Evolutionary conservation across 2,888 invertebrate genomes (phyloP), one percentile per base, ranked within the genome.

Genomic region (Linnaemya tessellans): DNA sequence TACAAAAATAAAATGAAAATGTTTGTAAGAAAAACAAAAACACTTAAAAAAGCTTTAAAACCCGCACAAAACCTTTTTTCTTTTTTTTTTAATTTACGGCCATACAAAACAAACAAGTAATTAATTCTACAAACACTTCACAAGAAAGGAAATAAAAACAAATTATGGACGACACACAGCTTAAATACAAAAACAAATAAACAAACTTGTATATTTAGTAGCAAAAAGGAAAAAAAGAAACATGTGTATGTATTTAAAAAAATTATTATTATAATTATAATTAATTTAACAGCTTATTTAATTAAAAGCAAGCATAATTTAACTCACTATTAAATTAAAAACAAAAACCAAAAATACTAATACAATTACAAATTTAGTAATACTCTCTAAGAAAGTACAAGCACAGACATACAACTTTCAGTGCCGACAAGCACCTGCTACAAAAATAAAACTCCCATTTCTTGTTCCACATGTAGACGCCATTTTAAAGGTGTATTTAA

Each of bases 21-120:
- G 41, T 30, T 60, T 49, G 13, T 25, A 51, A 38, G 9, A 9
- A 54, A 35, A 49, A 15, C n/a, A 10, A 38, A 60, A 4, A 18
- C 49, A 65, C n/a, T 43, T 43, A 30, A 30, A 54, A 25, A 68
- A 38, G 43, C 49, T 13, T 25, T 25, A 65, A 64, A 62, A 73
- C 62, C 56, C 84, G 81, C 84, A 85, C 84, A 85, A 84, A 75
- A 71, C 49, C 49, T 64, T 35, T 43, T 64, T 64, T 62, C 49
- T 64, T 35, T 43, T 64, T 64, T 62, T 68, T 67, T 20, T 35
- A 71, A 22, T 43, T 71, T 46, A 49, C 49, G 58, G 81, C 78
- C 81, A 81, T 81, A 64, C 15, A 73, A 65, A 46, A 62, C 10
- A 51, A 77, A 20, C 64, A 56, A 46, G 18, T 9, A 51, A 18